Conservation (phyloP, 1,140 invertebrate species). For the Streblospio benedicti region DNA sequence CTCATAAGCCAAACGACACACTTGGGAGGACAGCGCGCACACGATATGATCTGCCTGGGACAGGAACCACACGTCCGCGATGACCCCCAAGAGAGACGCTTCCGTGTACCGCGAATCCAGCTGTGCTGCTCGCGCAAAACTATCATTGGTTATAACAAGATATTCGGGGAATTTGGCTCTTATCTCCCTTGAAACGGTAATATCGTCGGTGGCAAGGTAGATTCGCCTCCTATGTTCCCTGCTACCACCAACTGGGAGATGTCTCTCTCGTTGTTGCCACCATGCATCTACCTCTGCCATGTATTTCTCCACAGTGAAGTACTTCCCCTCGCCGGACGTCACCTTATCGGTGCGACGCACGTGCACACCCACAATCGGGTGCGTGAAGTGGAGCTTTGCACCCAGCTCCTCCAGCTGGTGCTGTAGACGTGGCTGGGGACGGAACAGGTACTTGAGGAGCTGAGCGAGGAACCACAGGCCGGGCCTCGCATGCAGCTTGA, state of each 20-base stretch:
- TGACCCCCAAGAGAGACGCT: slow-evolving; percentile 77
- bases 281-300: too few species aligned
- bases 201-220: slow-evolving; percentile 84
- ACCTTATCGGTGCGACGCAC: slow-evolving; percentile 96
- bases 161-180: slow-evolving; percentile 72
- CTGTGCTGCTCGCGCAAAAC: slow-evolving; percentile 77
- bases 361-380: slow-evolving; percentile 88
- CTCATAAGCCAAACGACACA: slow-evolving; percentile 91
- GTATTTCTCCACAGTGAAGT: too few species aligned
- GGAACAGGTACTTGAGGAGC: slow-evolving; percentile 79
- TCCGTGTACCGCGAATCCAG: slow-evolving; percentile 81
- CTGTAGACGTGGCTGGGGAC: slow-evolving; percentile 60
- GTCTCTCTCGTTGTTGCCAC: too few species aligned
- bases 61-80: slow-evolving; percentile 82
- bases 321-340: slow-evolving; percentile 53
- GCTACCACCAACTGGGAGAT: too few species aligned
- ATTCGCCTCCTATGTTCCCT: slow-evolving; percentile 62
- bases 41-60: slow-evolving; percentile 81
- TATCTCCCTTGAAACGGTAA: too few species aligned
- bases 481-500: slow-evolving; percentile 84
- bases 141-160: slow-evolving; percentile 76
- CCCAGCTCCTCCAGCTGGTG: slow-evolving; percentile 65
- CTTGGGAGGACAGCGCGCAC: slow-evolving; percentile 94
- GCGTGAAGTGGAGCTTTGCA: slow-evolving; percentile 69
- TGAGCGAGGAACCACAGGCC: slow-evolving; percentile 96